Percentiles rank a stretch among this genome's conserved stretches.
Conservation (phyloP, 2,797 vertebrate genomes). For the Cossypha dichroa region DNA sequence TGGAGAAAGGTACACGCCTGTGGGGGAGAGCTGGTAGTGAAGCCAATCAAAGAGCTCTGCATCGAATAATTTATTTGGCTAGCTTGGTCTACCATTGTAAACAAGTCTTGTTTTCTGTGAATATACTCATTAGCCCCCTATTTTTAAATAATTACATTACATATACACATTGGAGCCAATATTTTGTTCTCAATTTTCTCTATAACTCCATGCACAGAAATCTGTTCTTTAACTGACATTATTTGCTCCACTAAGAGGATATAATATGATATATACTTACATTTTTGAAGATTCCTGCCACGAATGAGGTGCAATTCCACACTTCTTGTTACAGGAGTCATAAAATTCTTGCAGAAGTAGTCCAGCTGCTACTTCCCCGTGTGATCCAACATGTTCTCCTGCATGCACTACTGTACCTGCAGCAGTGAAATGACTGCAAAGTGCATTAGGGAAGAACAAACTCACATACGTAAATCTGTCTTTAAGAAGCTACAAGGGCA, state of each 20-base stretch:
- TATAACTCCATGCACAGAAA: background rate
- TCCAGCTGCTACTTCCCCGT: background rate
- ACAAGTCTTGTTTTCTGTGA: background rate
- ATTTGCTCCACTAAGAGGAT: background rate
- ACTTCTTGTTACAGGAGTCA: background rate
- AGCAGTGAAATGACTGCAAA: background rate
- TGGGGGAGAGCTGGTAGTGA: background rate
- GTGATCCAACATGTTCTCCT: background rate
- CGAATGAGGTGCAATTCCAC: background rate
- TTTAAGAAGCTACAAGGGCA: background rate
- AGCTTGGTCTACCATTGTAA: background rate
- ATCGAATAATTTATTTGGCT: background rate
- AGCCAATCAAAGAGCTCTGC: background rate
- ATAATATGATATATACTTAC: background rate
- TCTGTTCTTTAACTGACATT: background rate
- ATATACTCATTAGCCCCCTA: background rate
- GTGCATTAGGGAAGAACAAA: background rate
- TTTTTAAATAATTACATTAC: background rate
- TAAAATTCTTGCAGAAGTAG: background rate
- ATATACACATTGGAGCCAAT: background rate
- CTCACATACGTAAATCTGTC: background rate
- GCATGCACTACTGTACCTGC: background rate
- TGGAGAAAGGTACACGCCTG: background rate
- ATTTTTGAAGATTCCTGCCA: background rate
- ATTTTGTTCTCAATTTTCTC: background rate